A percentile compares a stretch with the other conserved stretches of the same genome.
Evolutionary conservation across 2,113 vertebrate species (phyloP).

Genomic region (Colius striatus): DNA sequence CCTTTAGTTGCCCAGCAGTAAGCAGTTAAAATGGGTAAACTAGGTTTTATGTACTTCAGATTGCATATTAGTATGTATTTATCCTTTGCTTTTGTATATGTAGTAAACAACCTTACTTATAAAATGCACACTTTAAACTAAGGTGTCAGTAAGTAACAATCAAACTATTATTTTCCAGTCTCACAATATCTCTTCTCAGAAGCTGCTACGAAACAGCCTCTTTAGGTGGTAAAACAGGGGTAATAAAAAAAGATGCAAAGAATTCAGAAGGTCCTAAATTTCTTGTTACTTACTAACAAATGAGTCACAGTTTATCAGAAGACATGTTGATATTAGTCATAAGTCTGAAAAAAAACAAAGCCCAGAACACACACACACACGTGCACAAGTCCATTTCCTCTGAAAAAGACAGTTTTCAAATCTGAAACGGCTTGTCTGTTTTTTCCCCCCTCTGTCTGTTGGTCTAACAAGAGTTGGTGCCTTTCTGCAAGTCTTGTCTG

Average conservation of each 20-base stretch:
- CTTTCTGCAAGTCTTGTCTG: background rate
- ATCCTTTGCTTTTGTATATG: background rate
- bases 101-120: background rate
- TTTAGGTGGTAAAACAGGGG: background rate
- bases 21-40: background rate
- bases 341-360: background rate
- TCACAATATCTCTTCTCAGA: background rate
- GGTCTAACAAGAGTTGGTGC: background rate
- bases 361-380: background rate
- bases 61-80: background rate
- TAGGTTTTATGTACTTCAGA: background rate
- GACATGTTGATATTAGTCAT: background rate
- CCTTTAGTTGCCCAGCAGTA: background rate
- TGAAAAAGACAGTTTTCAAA: slow-evolving; percentile 14
- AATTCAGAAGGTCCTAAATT: background rate
- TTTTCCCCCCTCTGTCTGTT: background rate
- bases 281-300: background rate
- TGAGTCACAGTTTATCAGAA: background rate
- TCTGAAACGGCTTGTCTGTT: background rate
- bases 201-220: background rate
- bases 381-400: background rate
- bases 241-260: background rate
- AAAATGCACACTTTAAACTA: background rate
- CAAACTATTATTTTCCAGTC: background rate
- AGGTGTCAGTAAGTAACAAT: background rate